phyloP scores from a whole-genome alignment of 2,113 vertebrate genomes.

The Anas platyrhynchos region DNA sequence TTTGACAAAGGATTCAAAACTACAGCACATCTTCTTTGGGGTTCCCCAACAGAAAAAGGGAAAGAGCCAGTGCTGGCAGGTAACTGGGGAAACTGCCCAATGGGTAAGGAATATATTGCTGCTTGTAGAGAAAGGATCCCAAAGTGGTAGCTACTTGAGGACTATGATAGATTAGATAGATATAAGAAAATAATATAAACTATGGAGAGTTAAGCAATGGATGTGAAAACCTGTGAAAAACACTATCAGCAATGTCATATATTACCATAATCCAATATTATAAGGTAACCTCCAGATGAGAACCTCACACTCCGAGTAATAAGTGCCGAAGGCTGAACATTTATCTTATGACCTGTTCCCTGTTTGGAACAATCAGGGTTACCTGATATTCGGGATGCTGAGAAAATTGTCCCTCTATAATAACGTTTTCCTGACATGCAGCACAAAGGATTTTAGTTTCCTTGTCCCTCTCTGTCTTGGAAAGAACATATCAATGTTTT shows the following conservation, averaged over 20 bases:
- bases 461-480: not conserved
- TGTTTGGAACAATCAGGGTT: constrained; percentile 3
- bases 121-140: not conserved
- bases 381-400: not conserved
- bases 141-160: not conserved
- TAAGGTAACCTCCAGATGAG: constrained; percentile 6
- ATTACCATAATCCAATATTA: constrained; percentile 29
- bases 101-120: not conserved
- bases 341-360: constrained; percentile 20
- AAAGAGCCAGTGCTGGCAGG: not conserved
- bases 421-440: not conserved
- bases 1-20: not conserved
- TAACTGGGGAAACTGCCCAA: not conserved
- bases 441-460: not conserved
- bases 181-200: not conserved
- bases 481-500: not conserved
- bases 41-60: not conserved
- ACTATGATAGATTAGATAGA: not conserved
- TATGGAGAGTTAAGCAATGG: not conserved
- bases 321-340: constrained; percentile 39
- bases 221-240: not conserved
- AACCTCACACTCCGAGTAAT: constrained; percentile 38
- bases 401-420: not conserved
- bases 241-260: not conserved
- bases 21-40: not conserved